Percentiles rank a stretch among this genome's conserved stretches.
phyloP scores from a whole-genome alignment of 2,113 vertebrate genomes.

The Macroglossus sobrinus region DNA sequence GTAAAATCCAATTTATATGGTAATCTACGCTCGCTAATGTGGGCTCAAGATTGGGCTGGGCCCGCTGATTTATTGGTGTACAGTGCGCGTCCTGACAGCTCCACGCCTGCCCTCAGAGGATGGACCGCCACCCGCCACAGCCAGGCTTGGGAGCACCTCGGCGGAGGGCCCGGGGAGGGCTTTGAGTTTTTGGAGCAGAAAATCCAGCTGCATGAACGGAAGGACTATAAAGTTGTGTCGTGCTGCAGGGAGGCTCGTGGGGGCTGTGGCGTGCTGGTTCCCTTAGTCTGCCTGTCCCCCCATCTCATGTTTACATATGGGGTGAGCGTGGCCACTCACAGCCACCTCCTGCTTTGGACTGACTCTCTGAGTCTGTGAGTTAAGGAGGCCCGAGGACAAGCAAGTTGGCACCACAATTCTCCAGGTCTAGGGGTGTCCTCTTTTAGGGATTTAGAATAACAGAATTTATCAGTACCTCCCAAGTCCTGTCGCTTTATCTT shows the following conservation, averaged over 20 bases:
- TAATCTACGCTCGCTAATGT: neutral
- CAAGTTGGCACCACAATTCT: rapidly evolving
- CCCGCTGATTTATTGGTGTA: neutral
- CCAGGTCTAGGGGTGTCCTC: neutral
- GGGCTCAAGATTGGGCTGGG: neutral
- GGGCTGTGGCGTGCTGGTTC: neutral
- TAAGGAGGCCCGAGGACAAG: too few species aligned
- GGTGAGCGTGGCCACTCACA: rapidly evolving
- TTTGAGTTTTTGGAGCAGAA: neutral
- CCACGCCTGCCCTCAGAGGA: neutral
- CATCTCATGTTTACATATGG: too few species aligned
- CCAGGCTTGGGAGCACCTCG: neutral
- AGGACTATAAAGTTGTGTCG: neutral
- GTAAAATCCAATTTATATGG: neutral
- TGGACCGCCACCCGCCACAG: rapidly evolving
- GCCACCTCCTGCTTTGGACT: neutral
- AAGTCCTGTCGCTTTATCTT: neutral
- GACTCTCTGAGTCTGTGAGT: neutral
- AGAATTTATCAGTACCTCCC: neutral
- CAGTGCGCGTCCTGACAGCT: rapidly evolving
- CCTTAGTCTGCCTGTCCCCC: rapidly evolving
- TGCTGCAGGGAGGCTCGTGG: neutral
- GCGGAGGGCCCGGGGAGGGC: too few species aligned
- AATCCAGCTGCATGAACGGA: neutral
- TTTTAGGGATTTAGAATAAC: neutral